Percentiles rank a stretch among this genome's conserved stretches.
phyloP scores from a whole-genome alignment of 2,888 invertebrate genomes.

The Pinctada fucata region DNA sequence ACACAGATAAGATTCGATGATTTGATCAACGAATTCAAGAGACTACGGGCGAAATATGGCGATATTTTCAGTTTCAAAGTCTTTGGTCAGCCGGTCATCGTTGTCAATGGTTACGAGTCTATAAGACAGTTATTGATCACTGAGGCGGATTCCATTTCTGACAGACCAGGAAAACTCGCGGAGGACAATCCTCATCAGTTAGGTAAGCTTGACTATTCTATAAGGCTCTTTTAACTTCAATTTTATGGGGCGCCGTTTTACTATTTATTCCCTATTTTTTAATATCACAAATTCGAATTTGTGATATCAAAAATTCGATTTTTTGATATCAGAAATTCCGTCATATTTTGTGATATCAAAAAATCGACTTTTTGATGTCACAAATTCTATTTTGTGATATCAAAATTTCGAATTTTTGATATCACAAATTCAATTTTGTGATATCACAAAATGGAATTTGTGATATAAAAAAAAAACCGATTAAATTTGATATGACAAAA shows the following conservation, averaged over 20 bases:
- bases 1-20: background rate
- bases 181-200: background rate
- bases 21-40: background rate
- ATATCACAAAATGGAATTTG: too few relatives aligned
- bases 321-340: too few relatives aligned
- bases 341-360: too few relatives aligned
- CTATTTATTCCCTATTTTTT: background rate
- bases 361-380: too few relatives aligned
- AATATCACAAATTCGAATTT: too few relatives aligned
- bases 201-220: background rate
- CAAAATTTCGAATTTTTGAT: too few relatives aligned
- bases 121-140: conserved; percentile 39
- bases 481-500: too few relatives aligned
- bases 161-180: conserved; percentile 20
- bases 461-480: too few relatives aligned
- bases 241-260: background rate
- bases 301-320: too few relatives aligned
- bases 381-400: too few relatives aligned
- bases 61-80: conserved; percentile 39
- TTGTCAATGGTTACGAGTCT: conserved; percentile 33
- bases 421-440: too few relatives aligned
- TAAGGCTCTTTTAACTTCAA: too few relatives aligned
- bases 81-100: conserved; percentile 27
- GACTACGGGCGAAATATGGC: conserved; percentile 37
- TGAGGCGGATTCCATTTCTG: conserved; percentile 31